phyloP scores from a whole-genome alignment of 2,113 vertebrate genomes.

The Suncus etruscus region DNA sequence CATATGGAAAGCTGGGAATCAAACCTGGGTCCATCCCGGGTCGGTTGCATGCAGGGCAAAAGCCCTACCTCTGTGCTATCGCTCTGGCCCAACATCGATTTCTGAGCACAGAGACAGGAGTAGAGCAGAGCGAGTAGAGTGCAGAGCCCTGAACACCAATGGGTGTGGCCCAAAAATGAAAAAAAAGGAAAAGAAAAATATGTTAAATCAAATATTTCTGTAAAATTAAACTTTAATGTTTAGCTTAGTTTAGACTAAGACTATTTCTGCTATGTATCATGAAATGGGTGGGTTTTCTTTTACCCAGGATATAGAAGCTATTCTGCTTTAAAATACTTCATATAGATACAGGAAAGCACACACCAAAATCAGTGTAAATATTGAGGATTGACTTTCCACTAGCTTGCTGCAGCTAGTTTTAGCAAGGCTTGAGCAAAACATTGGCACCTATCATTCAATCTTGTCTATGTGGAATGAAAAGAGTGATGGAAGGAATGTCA shows the following conservation, averaged over 20 bases:
- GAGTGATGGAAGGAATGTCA: neutral
- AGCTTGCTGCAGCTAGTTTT: neutral
- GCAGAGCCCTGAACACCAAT: too few species aligned
- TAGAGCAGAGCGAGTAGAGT: too few species aligned
- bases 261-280: constrained; percentile 35
- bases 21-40: too few species aligned
- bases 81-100: too few species aligned
- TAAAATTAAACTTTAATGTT: constrained; percentile 20
- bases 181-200: neutral
- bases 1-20: too few species aligned
- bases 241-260: neutral
- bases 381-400: neutral
- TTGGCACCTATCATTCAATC: neutral
- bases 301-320: constrained; percentile 47
- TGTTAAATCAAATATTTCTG: constrained; percentile 20
- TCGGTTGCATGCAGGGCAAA: too few species aligned
- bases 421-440: neutral
- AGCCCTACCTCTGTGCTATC: too few species aligned
- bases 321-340: constrained; percentile 26
- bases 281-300: constrained; percentile 44
- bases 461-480: neutral
- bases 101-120: too few species aligned
- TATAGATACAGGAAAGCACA: constrained; percentile 40
- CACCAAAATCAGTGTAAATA: neutral
- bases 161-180: too few species aligned